phyloP scores from a whole-genome alignment of 2,888 invertebrate genomes.

The Aporophyla nigra region DNA sequence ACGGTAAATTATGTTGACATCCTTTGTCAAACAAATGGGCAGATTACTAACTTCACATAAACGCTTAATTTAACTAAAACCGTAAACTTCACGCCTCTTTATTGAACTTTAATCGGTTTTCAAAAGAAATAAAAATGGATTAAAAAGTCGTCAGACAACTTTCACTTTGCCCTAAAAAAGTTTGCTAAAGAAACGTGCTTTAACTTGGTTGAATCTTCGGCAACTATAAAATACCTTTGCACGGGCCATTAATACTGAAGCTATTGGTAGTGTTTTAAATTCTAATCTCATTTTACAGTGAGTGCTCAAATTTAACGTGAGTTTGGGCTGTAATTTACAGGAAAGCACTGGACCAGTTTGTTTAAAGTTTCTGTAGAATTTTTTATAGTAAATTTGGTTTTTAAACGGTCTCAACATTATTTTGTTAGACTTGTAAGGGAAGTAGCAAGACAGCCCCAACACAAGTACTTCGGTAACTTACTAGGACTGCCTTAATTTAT shows the following conservation, averaged over 20 bases:
- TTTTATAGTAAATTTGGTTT: too few relatives aligned
- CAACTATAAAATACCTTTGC: constrained; percentile 66
- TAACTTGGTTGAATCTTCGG: constrained; percentile 61
- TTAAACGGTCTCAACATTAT: too few relatives aligned
- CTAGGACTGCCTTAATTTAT: too few relatives aligned
- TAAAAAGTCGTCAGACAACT: constrained; percentile 71
- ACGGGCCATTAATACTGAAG: constrained; percentile 60
- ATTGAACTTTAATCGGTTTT: constrained; percentile 66
- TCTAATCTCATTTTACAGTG: constrained; percentile 46
- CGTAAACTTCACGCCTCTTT: constrained; percentile 43
- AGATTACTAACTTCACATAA: constrained; percentile 29
- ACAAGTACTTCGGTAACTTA: too few relatives aligned
- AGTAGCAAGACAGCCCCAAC: too few relatives aligned
- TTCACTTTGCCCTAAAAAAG: constrained; percentile 72
- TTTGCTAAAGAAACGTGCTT: constrained; percentile 64
- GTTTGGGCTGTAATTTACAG: constrained; percentile 2
- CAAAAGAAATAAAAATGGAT: constrained; percentile 71
- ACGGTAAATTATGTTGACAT: constrained; percentile 12
- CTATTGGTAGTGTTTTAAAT: constrained; percentile 44
- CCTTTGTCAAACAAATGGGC: constrained; percentile 20
- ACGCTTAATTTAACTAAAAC: constrained; percentile 43
- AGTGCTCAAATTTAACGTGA: constrained; percentile 20
- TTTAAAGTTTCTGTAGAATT: background rate
- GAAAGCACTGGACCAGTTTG: background rate
- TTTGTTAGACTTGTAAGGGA: too few relatives aligned